These are phyloP conservation scores for Crocallis elinguaria DNA, from an alignment of 2,888 invertebrate genomes.

Conservation along the genomic window DNA sequence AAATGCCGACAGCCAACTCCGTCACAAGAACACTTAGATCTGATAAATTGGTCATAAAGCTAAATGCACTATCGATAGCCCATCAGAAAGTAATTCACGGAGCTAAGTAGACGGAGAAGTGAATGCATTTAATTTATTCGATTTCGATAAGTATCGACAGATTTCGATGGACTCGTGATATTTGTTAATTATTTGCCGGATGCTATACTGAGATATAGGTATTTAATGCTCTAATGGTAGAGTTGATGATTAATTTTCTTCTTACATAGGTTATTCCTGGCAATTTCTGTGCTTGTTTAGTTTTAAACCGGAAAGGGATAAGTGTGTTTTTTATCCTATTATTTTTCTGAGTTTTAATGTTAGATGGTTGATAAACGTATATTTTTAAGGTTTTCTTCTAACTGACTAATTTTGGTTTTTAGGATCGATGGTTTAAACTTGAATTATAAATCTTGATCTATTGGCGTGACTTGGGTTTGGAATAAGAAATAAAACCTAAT, in stretches of 20 bases:
- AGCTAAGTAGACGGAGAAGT: constrained; percentile 14
- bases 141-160: constrained; percentile 19
- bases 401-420: too few species aligned
- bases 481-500: too few species aligned
- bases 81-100: constrained; percentile 30
- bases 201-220: constrained; percentile 3
- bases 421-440: too few species aligned
- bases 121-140: constrained; percentile 28
- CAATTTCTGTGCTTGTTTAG: neutral
- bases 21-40: constrained; percentile 1
- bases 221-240: neutral
- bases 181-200: constrained; percentile 14
- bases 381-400: too few species aligned
- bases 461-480: too few species aligned
- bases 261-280: neutral
- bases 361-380: too few species aligned
- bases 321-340: too few species aligned
- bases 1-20: constrained; percentile 1
- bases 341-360: too few species aligned
- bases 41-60: neutral
- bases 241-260: neutral
- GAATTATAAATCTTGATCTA: too few species aligned
- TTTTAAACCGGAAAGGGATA: neutral
- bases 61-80: constrained; percentile 8
- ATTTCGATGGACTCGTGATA: constrained; percentile 17